Base-by-base conservation (phyloP, 2,113 vertebrate species). In the Gnathochromis pfefferi region DNA sequence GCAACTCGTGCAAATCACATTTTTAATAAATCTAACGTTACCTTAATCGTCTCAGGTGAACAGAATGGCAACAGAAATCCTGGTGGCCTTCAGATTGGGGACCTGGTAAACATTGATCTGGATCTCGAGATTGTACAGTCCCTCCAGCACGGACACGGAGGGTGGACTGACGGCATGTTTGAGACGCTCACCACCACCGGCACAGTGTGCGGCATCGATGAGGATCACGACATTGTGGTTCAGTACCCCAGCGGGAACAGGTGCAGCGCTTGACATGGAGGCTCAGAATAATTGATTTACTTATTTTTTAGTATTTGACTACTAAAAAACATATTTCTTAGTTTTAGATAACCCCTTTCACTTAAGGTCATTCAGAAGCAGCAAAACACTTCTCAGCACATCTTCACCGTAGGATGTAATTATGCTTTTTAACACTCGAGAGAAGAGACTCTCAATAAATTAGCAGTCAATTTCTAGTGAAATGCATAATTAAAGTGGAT, bases 131-230 rank as follows among this genome's bases (percentile, higher is more conserved):
- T 99, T 21, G 99, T 99, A 58, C 99, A 99, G 97, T 99, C 98
- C 49, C 97, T 99, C 89, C 99, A 99, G 89, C 99, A 99, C 11
- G 99, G 99, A n/a, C 99, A 99, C 0, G 99, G 99, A 12, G 99
- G 99, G 58, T 99, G 99, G 99, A 99, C 99, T 2, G 99, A 99
- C 87, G 99, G 99, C 93, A 99, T 99, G 99, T 99, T 99, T 91
- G 99, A 99, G 94, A 99, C 99, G 7, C 97, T 99, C 93, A 99
- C 99, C 88, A 99, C 98, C 94, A 99, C 99, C 1, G 99, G 99
- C 88, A 99, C 98, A 1, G 99, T 99, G 45, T 99, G 99, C 83
- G 99, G 99, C 89, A 99, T 99, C 7, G 99, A 99, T 92, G 98
- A 99, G 93, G 98, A 99, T 93, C 99, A 99, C 81, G 99, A 99